Base-by-base conservation (phyloP, 2,113 vertebrate genomes). In the Oryzias woworae region DNA sequence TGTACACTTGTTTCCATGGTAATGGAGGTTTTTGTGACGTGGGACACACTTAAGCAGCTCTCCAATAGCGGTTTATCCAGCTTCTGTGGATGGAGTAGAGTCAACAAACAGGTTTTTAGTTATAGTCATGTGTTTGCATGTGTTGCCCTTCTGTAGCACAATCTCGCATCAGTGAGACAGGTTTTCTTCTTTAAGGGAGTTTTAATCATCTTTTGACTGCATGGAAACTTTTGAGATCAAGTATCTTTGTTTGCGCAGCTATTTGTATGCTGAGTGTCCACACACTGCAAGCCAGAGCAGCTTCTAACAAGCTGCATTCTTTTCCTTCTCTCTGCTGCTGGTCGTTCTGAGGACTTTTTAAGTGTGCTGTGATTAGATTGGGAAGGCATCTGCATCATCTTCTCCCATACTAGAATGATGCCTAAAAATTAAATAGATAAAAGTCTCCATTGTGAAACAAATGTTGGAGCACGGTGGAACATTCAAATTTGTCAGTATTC, bases 311-410 rank as follows among this genome's bases (percentile, higher is more conserved):
- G 56, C 58, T 59, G 64, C 85, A 88, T 88, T 88, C 83, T 59
- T 84, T 69, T 69, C 75, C 10, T 44, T 48, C 78, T 68, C 62
- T 75, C 64, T 70, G 72, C 68, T 42, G 54, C 75, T 80, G 76
- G 84, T 80, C 83, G 73, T 73, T 69, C 73, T 71, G 75, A 66
- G 53, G 69, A 62, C 66, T 17, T 76, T 60, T 87, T 36, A 58
- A 84, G 73, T 62, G 73, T 58, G 62, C 75, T 20, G 67, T 77
- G 69, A 87, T 87, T 84, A 87, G 85, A 87, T 85, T 83, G 78
- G 42, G 7, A 66, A 65, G 78, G 67, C 63, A 69, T 81, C 62
- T 68, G 1, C 50, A 14, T 53, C 71, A 65, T 28, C 64, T 66
- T 63, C 68, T 49, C 58, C 53, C 53, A 44, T 22, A n/a, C 4